phyloP scores from a whole-genome alignment of 2,113 vertebrate species.

The Varanus komodoensis region DNA sequence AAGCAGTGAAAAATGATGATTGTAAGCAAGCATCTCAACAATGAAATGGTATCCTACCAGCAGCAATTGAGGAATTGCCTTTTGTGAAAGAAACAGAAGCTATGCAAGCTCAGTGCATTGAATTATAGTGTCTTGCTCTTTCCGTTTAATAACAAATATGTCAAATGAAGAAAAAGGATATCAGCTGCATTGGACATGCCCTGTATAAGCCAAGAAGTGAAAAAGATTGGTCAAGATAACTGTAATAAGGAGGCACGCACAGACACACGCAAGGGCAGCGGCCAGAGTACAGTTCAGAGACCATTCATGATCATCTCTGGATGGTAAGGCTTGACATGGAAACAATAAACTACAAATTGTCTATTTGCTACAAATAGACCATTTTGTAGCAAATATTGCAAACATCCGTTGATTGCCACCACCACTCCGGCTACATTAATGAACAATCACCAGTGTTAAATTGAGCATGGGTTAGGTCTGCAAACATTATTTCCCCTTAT shows the following conservation, averaged over 20 bases:
- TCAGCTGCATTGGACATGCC: not conserved
- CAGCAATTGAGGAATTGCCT: slow-evolving; percentile 34
- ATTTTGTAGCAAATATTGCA: not conserved
- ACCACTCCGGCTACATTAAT: not conserved
- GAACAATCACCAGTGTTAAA: not conserved
- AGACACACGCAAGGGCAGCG: not conserved
- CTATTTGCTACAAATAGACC: not conserved
- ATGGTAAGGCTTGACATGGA: slow-evolving; percentile 1
- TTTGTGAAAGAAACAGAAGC: slow-evolving; percentile 13
- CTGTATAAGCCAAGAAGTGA: not conserved
- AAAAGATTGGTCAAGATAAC: not conserved
- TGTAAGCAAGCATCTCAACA: slow-evolving; percentile 54
- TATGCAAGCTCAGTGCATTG: not conserved
- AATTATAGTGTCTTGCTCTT: not conserved
- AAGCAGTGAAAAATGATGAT: slow-evolving; percentile 57
- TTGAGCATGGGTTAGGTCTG: not conserved
- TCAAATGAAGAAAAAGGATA: slow-evolving; percentile 5
- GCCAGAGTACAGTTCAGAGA: slow-evolving; percentile 4
- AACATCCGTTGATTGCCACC: not conserved
- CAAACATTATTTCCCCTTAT: not conserved
- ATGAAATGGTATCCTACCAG: not conserved
- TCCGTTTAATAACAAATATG: slow-evolving; percentile 11
- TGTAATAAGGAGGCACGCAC: not conserved
- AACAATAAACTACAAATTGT: not conserved
- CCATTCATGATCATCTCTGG: rapidly evolving